phyloP scores from a whole-genome alignment of 2,113 vertebrate genomes.

The Tupaia tana region DNA sequence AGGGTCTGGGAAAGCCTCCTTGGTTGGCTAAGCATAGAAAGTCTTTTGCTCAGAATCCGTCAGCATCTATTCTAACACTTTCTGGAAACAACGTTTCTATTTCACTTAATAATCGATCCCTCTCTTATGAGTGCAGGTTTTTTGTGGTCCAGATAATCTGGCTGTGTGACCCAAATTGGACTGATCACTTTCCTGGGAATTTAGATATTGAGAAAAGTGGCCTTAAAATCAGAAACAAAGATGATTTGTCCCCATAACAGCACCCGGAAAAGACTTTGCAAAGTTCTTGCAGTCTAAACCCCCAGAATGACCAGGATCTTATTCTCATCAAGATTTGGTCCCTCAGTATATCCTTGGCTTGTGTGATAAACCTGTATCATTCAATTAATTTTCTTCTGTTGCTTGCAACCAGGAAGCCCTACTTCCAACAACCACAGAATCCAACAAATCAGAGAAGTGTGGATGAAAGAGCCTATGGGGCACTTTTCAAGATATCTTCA shows the following conservation, averaged over 20 bases:
- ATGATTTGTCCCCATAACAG: not conserved
- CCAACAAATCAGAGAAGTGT: not conserved
- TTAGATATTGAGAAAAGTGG: not conserved
- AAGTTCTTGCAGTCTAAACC: not conserved
- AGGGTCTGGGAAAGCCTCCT: not conserved
- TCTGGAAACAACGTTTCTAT: not conserved
- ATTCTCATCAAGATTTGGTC: not conserved
- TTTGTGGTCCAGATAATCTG: not conserved
- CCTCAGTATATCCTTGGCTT: not conserved
- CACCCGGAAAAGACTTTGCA: not conserved
- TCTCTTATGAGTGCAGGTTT: not conserved
- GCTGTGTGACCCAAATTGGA: not conserved
- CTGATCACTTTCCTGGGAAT: not conserved
- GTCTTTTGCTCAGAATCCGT: not conserved
- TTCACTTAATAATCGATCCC: not conserved
- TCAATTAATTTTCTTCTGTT: not conserved
- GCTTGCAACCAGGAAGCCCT: not conserved
- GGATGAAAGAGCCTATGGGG: not conserved
- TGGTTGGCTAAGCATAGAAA: not conserved
- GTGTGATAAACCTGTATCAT: too few relatives aligned
- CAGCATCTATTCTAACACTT: not conserved
- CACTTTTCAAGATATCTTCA: not conserved
- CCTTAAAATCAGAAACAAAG: not conserved
- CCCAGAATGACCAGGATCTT: not conserved
- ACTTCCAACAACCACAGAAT: rapidly evolving